phyloP scores from a whole-genome alignment of 2,797 vertebrate genomes.

The Platalea minor region DNA sequence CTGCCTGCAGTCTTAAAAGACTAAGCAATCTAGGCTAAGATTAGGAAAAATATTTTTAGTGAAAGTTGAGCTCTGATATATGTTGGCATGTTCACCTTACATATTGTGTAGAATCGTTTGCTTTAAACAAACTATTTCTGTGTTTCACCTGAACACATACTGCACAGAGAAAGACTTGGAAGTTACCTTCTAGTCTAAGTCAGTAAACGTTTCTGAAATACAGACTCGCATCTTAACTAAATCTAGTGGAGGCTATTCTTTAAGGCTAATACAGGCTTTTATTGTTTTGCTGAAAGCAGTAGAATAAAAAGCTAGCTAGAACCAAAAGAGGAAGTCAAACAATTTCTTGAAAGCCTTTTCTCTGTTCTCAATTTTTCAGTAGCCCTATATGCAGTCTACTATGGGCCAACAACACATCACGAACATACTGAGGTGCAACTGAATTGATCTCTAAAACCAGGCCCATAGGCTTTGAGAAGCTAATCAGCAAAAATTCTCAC shows the following conservation, averaged over 20 bases:
- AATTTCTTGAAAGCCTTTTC: neutral
- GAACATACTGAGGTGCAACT: neutral
- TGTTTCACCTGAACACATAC: neutral
- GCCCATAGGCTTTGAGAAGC: neutral
- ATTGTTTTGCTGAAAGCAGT: neutral
- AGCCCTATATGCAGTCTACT: neutral
- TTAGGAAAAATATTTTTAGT: neutral
- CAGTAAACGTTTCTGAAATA: neutral
- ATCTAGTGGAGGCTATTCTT: neutral
- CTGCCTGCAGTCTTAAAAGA: neutral
- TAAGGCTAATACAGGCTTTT: neutral
- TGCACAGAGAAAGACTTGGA: neutral
- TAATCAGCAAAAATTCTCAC: neutral
- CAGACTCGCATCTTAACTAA: neutral
- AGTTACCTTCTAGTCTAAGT: neutral
- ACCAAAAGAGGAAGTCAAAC: neutral
- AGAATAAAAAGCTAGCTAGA: neutral
- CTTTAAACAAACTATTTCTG: neutral
- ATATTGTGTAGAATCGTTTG: rapidly evolving
- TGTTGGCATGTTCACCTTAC: neutral
- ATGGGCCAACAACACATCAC: neutral
- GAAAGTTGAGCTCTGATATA: neutral
- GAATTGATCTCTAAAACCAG: neutral
- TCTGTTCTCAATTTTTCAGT: neutral
- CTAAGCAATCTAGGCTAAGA: neutral